Evolutionary conservation across 2,113 vertebrate species (phyloP), one percentile per base, ranked within the genome.

Genomic region (Corydoras maculifer): DNA sequence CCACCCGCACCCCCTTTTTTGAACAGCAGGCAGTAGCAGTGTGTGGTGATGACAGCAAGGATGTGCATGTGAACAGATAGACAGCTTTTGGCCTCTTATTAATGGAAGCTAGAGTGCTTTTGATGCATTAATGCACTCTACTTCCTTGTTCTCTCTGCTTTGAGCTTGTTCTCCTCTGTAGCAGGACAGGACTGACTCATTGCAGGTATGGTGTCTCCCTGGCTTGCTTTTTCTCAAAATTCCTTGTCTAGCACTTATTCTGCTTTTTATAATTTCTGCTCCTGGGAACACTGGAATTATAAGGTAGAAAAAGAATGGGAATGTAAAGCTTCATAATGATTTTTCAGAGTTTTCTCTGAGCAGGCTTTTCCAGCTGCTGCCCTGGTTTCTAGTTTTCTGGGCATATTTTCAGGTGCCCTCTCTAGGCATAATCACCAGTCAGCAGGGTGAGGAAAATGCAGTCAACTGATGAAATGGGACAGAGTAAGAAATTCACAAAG

Each of bases 1-100:
- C 87, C 80, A 75, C 81, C 76, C 74, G 25, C 49, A 49, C n/a
- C 8, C n/a, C 12, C 3, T 63, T 57, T 70, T 9, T 58, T 73
- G 58, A 81, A 15, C 18, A 25, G 9, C 9, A 55, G 25, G 30
- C 4, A 55, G 8, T 65, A 8, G 12, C 54, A 59, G 61, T 60
- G 58, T 69, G 12, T 71, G 29, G 67, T 50, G 30, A 58, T 78
- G 69, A 55, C 49, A 55, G 62, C n/a, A 25, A 75, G 60, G 69
- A 84, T 82, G 83, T 87, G 86, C 79, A 79, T 84, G 82, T 81
- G 78, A 80, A 86, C 78, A 84, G 79, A 83, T 82, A 82, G 35
- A 67, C 77, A 62, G 79, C 62, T 76, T 60, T 29, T 54, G 78
- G 76, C 82, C 77, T 65, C 84, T 87, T 83, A 85, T 87, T 90